A percentile compares a stretch with the other conserved stretches of the same genome.
These are phyloP conservation scores for Psettodes erumei DNA, from an alignment of 2,113 vertebrate genomes.

Conservation along the genomic window DNA sequence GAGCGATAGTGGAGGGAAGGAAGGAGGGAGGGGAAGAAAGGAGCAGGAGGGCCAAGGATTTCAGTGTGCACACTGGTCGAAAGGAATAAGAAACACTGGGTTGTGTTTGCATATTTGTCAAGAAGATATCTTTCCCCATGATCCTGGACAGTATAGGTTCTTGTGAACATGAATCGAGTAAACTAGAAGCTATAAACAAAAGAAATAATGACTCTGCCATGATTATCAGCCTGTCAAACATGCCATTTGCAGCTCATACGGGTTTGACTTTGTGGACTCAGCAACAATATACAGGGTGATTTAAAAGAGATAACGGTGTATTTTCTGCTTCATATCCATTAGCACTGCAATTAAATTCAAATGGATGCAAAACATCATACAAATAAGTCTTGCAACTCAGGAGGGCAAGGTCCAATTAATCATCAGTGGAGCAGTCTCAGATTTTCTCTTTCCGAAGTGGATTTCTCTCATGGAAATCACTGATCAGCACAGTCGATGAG, in stretches of 20 bases:
- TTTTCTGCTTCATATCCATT: conserved; percentile 62
- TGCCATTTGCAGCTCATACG: conserved; percentile 43
- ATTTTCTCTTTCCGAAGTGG: not conserved
- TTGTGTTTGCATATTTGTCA: conserved; percentile 12
- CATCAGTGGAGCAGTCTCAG: not conserved
- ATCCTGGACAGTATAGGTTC: conserved; percentile 2
- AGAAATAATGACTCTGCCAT: conserved; percentile 26
- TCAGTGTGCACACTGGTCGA: conserved; percentile 23
- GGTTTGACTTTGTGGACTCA: conserved; percentile 64
- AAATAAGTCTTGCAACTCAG: conserved; percentile 27
- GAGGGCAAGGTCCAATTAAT: conserved; percentile 24
- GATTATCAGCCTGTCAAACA: conserved; percentile 56
- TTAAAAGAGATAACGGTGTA: conserved; percentile 40
- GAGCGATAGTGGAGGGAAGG: conserved; percentile 35
- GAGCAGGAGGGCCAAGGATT: conserved; percentile 31
- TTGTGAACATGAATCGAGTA: conserved; percentile 25
- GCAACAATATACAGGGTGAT: conserved; percentile 60
- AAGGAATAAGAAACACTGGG: conserved; percentile 22
- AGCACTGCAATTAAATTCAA: conserved; percentile 58
- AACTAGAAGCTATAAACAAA: conserved; percentile 50
- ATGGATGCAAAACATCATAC: conserved; percentile 44
- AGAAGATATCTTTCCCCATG: not conserved
- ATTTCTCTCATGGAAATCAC: not conserved
- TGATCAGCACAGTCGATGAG: not conserved
- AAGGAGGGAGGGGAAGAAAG: conserved; percentile 25